These are phyloP conservation scores for Barnardius zonarius DNA, from an alignment of 2,113 vertebrate genomes.

Conservation along the genomic window DNA sequence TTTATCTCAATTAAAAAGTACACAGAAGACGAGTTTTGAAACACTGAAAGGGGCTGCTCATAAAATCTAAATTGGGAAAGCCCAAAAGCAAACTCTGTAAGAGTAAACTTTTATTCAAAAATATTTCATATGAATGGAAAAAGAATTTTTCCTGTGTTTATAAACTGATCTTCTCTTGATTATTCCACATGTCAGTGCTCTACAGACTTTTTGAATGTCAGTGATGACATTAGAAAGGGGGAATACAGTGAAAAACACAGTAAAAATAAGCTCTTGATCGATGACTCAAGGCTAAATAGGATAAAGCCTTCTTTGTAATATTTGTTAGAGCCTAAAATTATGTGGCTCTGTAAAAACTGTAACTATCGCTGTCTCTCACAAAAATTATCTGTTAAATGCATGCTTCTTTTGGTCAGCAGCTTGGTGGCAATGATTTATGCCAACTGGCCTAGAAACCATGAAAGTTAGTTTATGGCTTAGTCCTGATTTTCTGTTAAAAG, in stretches of 20 bases:
- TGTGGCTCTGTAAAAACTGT: neutral
- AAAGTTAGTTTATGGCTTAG: neutral
- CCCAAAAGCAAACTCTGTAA: neutral
- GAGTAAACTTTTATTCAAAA: neutral
- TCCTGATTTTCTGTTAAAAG: neutral
- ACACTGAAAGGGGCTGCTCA: neutral
- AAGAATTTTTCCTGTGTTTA: neutral
- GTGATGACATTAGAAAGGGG: neutral
- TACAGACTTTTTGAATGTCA: neutral
- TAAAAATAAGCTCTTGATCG: neutral
- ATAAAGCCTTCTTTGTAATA: neutral
- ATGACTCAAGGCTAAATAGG: neutral
- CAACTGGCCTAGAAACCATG: neutral
- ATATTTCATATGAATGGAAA: neutral
- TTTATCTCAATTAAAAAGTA: neutral
- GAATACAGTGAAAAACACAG: neutral
- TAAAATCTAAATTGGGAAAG: neutral
- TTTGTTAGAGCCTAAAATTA: neutral
- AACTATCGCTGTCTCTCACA: neutral
- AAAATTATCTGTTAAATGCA: constrained; percentile 15
- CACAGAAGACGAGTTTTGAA: neutral
- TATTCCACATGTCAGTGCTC: neutral
- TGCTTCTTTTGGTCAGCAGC: neutral
- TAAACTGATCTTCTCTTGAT: neutral
- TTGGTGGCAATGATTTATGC: neutral